Conservation (phyloP, 2,797 vertebrate genomes). For the Acomys russatus region DNA sequence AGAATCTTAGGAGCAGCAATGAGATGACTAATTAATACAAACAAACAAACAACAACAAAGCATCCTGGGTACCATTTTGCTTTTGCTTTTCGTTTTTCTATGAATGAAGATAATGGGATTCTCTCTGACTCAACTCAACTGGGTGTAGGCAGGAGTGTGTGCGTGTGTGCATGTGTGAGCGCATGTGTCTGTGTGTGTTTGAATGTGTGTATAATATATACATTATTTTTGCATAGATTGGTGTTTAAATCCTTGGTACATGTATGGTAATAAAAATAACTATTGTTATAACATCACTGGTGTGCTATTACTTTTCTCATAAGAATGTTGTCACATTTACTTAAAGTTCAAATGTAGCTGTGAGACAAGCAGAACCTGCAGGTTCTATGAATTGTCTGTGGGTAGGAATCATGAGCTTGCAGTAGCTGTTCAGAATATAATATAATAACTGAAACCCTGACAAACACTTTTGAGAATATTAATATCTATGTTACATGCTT, state of each 20-base stretch:
- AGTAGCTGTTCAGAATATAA: constrained; percentile 46
- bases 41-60: background rate
- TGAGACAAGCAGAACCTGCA: constrained; percentile 11
- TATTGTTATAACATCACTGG: constrained; percentile 67
- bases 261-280: constrained; percentile 76
- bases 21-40: constrained; percentile 53
- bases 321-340: constrained; percentile 78
- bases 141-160: background rate
- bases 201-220: background rate
- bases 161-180: background rate
- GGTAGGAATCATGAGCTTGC: constrained; percentile 80
- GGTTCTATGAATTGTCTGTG: constrained; percentile 71
- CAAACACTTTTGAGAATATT: constrained; percentile 64
- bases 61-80: background rate
- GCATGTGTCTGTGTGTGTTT: background rate
- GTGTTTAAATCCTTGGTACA: constrained; percentile 80
- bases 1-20: background rate
- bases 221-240: constrained; percentile 56
- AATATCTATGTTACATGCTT: constrained; percentile 61
- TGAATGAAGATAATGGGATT: constrained; percentile 1
- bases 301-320: constrained; percentile 75
- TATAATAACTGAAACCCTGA: background rate
- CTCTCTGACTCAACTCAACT: constrained; percentile 66
- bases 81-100: background rate
- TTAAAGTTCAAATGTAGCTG: constrained; percentile 72